Percentiles rank a stretch among this genome's conserved stretches.
phyloP scores from a whole-genome alignment of 2,797 vertebrate genomes.

The Malurus splendens region DNA sequence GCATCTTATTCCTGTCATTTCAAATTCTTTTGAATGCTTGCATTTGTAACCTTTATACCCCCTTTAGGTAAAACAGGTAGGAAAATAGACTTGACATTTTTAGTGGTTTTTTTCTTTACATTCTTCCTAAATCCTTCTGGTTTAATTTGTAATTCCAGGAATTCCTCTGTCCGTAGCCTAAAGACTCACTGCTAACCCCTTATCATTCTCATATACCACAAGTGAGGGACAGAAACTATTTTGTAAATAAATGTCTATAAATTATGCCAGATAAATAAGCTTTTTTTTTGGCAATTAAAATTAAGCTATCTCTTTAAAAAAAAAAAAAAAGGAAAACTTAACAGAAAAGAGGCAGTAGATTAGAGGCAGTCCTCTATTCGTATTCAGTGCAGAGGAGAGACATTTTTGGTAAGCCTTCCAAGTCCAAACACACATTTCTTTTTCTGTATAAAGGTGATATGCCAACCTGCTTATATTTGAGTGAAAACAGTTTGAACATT shows the following conservation, averaged over 20 bases:
- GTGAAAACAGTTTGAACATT: background rate
- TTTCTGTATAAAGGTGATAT: slow-evolving; percentile 13
- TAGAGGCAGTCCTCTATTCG: background rate
- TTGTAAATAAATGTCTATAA: background rate
- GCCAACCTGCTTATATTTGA: background rate
- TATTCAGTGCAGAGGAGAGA: background rate
- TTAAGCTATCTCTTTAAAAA: background rate
- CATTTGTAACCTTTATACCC: background rate
- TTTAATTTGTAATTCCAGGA: slow-evolving; percentile 6
- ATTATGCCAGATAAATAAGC: background rate
- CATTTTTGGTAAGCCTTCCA: background rate
- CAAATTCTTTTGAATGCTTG: background rate
- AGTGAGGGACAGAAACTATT: background rate
- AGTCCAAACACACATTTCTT: background rate
- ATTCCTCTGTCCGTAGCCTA: background rate
- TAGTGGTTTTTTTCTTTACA: slow-evolving; percentile 13
- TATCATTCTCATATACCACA: background rate
- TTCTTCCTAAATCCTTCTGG: background rate
- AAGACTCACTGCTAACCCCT: background rate
- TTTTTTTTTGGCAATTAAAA: background rate
- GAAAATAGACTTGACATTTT: slow-evolving; percentile 11
- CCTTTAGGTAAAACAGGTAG: background rate
- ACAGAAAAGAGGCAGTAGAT: background rate
- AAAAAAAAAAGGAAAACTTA: background rate
- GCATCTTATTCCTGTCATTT: slow-evolving; percentile 12